Evolutionary conservation across 2,797 vertebrate genomes (phyloP).

Genomic region (Sebastes vulpes): DNA sequence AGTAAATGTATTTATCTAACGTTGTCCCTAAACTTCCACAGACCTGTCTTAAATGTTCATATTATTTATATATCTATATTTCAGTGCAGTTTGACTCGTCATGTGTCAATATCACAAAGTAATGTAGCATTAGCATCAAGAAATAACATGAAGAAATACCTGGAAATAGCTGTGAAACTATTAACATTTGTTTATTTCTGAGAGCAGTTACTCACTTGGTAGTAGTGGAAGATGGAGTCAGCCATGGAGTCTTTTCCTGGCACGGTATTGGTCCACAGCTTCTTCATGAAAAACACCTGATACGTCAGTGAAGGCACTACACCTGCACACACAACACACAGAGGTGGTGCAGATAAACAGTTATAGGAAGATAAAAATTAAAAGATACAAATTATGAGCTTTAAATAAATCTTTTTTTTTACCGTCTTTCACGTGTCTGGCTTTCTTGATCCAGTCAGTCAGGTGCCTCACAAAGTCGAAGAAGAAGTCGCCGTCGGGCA

Average conservation of each 20-base stretch:
- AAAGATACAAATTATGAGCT: background rate
- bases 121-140: background rate
- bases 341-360: background rate
- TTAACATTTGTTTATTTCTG: background rate
- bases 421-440: constrained; percentile 93
- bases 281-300: constrained; percentile 99
- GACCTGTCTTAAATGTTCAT: background rate
- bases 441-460: constrained; percentile 99
- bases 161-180: background rate
- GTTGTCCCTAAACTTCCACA: background rate
- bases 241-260: constrained; percentile 97
- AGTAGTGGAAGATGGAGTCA: constrained; percentile 98
- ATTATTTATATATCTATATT: background rate
- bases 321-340: constrained; percentile 69
- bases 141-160: background rate
- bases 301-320: constrained; percentile 95
- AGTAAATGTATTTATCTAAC: background rate
- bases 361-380: background rate
- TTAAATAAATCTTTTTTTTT: constrained; percentile 41
- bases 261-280: constrained; percentile 94
- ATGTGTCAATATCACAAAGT: background rate
- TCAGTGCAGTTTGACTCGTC: background rate
- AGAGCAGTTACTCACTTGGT: constrained; percentile 87
- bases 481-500: constrained; percentile 98
- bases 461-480: constrained; percentile 98